These are phyloP conservation scores for Telenomus remus DNA, from an alignment of 1,140 invertebrate species.

Conservation along the genomic window DNA sequence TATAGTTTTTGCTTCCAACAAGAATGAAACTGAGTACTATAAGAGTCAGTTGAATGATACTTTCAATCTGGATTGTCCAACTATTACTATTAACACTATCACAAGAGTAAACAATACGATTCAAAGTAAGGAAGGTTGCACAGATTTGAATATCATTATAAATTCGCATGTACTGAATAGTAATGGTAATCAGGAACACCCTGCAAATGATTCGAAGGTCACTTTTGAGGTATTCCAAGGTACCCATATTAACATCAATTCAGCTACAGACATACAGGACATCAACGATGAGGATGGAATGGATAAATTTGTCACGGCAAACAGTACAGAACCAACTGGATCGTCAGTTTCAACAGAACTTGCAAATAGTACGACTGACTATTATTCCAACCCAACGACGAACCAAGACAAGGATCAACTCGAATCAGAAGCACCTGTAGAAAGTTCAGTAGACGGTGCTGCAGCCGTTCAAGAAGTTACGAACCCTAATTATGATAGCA, in stretches of 20 bases:
- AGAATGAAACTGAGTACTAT: slow-evolving; percentile 41
- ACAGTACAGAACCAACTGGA: neutral
- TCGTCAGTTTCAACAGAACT: neutral
- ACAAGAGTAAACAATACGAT: slow-evolving; percentile 72
- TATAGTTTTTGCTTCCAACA: slow-evolving; percentile 66
- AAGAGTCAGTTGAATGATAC: slow-evolving; percentile 31
- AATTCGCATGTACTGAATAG: slow-evolving; percentile 65
- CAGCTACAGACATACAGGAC: neutral
- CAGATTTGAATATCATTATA: slow-evolving; percentile 73
- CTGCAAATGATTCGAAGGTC: slow-evolving; percentile 14
- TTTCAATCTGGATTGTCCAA: slow-evolving; percentile 63
- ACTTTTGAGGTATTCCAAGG: slow-evolving; percentile 63
- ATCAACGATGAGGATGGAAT: neutral
- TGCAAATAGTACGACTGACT: neutral
- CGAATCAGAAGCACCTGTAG: slow-evolving; percentile 2
- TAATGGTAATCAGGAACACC: neutral
- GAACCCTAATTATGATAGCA: slow-evolving; percentile 4
- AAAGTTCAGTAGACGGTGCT: slow-evolving; percentile 33
- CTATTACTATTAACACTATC: slow-evolving; percentile 71
- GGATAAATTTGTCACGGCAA: neutral
- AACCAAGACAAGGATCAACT: slow-evolving; percentile 21
- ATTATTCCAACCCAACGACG: neutral
- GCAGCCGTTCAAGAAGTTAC: slow-evolving; percentile 19
- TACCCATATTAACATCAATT: slow-evolving; percentile 64
- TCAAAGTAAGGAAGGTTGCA: slow-evolving; percentile 72